These are phyloP conservation scores for Sarcophaga peregrina DNA, from an alignment of 1,140 invertebrate genomes.

Conservation along the genomic window DNA sequence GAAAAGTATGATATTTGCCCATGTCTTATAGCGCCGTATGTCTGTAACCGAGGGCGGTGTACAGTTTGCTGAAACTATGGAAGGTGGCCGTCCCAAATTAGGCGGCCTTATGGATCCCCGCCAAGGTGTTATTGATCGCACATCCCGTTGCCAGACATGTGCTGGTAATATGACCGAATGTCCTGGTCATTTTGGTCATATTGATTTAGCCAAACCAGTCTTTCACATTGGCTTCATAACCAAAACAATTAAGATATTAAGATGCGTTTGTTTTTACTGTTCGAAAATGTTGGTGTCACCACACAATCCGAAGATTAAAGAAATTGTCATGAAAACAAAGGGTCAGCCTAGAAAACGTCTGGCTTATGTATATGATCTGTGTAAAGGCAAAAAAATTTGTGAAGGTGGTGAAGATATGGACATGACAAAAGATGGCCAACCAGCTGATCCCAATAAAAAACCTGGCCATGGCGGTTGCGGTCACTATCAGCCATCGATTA, in stretches of 20 bases:
- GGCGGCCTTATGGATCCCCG: conserved; percentile 99
- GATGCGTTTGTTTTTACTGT: conserved; percentile 98
- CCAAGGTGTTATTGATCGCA: conserved; percentile 96
- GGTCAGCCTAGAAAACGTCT: conserved; percentile 95
- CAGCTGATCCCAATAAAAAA: conserved; percentile 73
- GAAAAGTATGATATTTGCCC: background rate
- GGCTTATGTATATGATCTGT: conserved; percentile 96
- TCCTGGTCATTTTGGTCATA: conserved; percentile 99
- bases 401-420: conserved; percentile 99
- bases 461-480: conserved; percentile 95
- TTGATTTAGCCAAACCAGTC: conserved; percentile 98
- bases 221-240: conserved; percentile 98
- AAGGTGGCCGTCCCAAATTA: conserved; percentile 96
- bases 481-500: conserved; percentile 94
- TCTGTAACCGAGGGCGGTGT: conserved; percentile 98
- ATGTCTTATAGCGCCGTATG: conserved; percentile 85
- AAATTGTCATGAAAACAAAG: conserved; percentile 96
- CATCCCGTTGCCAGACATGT: conserved; percentile 95
- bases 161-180: conserved; percentile 98
- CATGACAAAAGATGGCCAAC: conserved; percentile 77
- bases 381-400: conserved; percentile 98
- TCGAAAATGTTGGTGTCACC: conserved; percentile 94
- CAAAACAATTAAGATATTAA: conserved; percentile 95
- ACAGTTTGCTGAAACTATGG: conserved; percentile 96
- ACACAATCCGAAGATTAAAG: conserved; percentile 97